Base-by-base conservation (phyloP, 1,140 invertebrate genomes). In the Tachypleus tridentatus region DNA sequence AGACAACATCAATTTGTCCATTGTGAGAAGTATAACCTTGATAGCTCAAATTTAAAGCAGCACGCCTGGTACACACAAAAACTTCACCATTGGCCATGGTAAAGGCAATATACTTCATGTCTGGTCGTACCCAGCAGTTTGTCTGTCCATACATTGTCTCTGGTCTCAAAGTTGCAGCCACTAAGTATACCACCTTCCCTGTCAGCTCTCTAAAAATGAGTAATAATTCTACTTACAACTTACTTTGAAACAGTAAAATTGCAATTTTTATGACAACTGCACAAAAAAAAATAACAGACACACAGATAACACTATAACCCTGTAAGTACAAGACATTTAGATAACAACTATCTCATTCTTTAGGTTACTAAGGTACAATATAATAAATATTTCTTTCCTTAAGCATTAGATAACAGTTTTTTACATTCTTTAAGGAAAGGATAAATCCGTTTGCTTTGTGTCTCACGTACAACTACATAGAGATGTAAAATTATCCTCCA, bases 91-190 rank as follows among this genome's bases (percentile, higher is more conserved):
- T 83, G 11, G 64, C 64, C 3, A 69, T 71, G 72, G 85, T 80
- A 77, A 93, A 89, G 10, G 88, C 93, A 71, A 96, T 85, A 73
- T 98, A 98, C 67, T 85, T 85, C 70, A 98, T 93, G 72, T 97
- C 93, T 4, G 97, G 97, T 74, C 87, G 87, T 2, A 99, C 75
- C 94, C 96, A 99, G 76, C 96, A 98, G 76, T 99, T 99, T 0
- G 97, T 99, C 80, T 99, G 97, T 3, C 97, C 97, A 77, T 98
- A 99, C 97, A 99, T 99, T 2, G 97, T 99, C 80, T 99, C 97
- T 8, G 97, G 96, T 69, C 96, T 80, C 5, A 99, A 78, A 11
- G 97, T 99, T n/a, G 94, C 97, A 56, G 96, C 95, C 9, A 99
- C 93, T 59, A 99, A 81, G 76, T 80, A 97, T 48, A 97, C 82